These are phyloP conservation scores for Cantharis rufa DNA, from an alignment of 2,888 invertebrate genomes.

Conservation along the genomic window DNA sequence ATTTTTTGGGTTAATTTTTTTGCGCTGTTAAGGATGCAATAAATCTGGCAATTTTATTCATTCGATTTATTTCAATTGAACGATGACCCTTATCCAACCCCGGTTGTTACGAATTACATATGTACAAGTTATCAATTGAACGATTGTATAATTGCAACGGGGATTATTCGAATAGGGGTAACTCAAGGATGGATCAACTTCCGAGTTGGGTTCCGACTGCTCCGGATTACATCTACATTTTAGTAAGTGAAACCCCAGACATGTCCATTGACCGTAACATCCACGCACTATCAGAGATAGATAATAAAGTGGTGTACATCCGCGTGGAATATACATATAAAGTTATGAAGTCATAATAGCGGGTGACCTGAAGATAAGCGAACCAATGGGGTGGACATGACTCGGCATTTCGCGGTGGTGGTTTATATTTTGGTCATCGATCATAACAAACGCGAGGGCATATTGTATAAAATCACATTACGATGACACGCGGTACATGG, in stretches of 20 bases:
- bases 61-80: slow-evolving; percentile 10
- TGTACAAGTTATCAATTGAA: slow-evolving; percentile 27
- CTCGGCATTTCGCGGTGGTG: slow-evolving; percentile 40
- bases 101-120: slow-evolving; percentile 27
- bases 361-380: slow-evolving; percentile 37
- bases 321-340: slow-evolving; percentile 22
- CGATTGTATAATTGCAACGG: slow-evolving; percentile 28
- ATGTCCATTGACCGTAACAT: slow-evolving; percentile 30
- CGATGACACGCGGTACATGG: slow-evolving; percentile 26
- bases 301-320: slow-evolving; percentile 30
- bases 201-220: slow-evolving; percentile 24
- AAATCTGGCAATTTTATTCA: neutral
- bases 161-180: slow-evolving; percentile 13
- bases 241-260: slow-evolving; percentile 15
- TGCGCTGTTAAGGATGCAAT: neutral
- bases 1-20: neutral
- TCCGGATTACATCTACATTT: slow-evolving; percentile 20
- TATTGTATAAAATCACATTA: slow-evolving; percentile 30
- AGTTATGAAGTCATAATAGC: slow-evolving; percentile 37
- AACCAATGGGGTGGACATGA: slow-evolving; percentile 53
- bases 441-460: slow-evolving; percentile 28
- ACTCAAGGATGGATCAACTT: slow-evolving; percentile 17
- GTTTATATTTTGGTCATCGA: slow-evolving; percentile 27
- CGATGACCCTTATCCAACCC: slow-evolving; percentile 10
- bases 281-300: slow-evolving; percentile 30